phyloP scores from a whole-genome alignment of 35 echinoderm and acorn worm genomes.

The Anneissia japonica region DNA sequence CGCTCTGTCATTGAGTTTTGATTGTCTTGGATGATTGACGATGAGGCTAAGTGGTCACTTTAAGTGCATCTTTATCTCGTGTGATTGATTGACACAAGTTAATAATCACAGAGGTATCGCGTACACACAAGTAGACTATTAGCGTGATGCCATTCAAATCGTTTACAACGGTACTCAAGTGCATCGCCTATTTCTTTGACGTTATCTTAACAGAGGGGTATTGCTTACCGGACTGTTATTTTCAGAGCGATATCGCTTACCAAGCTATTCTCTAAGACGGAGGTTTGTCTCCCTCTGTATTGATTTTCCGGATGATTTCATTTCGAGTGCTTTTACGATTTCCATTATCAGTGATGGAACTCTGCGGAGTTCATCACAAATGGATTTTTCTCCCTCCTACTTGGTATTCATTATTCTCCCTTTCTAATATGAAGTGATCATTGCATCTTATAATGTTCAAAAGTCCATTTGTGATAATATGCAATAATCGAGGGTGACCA shows the following conservation, averaged over 20 bases:
- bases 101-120: neutral
- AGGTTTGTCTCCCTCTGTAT: neutral
- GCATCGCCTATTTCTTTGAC: neutral
- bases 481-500: neutral
- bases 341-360: neutral
- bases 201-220: neutral
- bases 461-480: neutral
- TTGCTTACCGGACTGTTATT: neutral
- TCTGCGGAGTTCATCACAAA: neutral
- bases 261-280: neutral
- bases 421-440: neutral
- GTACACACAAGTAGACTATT: neutral
- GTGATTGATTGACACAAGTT: neutral
- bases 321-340: neutral
- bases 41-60: neutral
- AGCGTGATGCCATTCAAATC: neutral
- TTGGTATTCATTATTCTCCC: neutral
- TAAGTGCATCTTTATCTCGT: neutral
- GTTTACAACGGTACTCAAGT: neutral
- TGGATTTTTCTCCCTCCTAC: neutral
- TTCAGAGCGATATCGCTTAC: neutral
- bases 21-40: neutral
- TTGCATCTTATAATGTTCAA: neutral
- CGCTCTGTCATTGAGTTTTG: neutral
- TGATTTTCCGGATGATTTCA: neutral